Evolutionary conservation across 1,140 invertebrate species (phyloP), one percentile per base, ranked within the genome.

Genomic region (Ganaspis sp.): DNA sequence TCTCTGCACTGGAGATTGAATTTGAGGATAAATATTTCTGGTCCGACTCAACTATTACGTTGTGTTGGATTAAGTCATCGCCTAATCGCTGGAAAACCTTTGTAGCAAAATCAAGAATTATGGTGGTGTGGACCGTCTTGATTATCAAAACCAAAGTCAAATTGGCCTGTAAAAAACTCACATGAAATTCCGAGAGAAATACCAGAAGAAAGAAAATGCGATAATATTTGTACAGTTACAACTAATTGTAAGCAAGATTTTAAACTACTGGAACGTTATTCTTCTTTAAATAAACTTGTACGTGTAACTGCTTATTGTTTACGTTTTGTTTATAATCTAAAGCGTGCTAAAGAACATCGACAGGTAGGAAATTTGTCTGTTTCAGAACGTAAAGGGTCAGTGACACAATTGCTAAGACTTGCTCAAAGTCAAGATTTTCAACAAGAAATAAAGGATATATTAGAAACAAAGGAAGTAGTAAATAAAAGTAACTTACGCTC

Each of bases 71-170:
- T 34, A 34, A 34, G 6, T 34, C 29, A 3, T 3, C 29, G 2
- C 29, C 29, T 34, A 6, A 6, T 34, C 29, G 29, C 29, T 34
- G 29, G 29, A 34, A 34, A 34, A 34, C 29, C 2, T 34, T 34
- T 6, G 29, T 34, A 6, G 29, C 29, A 34, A 34, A 6, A 34
- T 34, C 2, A 34, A 2, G 29, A 34, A 21, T 5, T 74, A 4
- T 74, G 73, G 73, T 74, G 73, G 73, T 0, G 69, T 12, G 73
- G 73, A 3, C 54, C 73, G 2, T 12, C 1, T 8, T 74, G 49
- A 23, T 19, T 74, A 4, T 4, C 49, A 9, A 1, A 64, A 23
- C 4, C 5, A 11, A n/a, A 15, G n/a, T 37, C 12, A 12, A 9
- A 73, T 4, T 64, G 73, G 34, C 26, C 26, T 11, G 9, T 29